These are phyloP conservation scores for Ericerus pela DNA, from an alignment of 1,140 invertebrate species.

Conservation along the genomic window DNA sequence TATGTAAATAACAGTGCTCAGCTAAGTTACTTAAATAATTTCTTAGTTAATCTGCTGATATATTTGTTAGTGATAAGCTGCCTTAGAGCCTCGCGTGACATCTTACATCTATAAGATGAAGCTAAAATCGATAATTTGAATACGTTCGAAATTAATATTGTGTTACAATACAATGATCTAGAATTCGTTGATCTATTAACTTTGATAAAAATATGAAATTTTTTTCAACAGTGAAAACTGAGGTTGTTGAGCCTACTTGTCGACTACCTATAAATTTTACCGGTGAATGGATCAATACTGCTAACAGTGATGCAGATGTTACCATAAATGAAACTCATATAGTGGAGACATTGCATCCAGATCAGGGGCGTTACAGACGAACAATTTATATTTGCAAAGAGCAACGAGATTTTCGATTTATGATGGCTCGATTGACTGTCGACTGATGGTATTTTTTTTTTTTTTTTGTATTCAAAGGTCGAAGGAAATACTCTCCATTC, in stretches of 20 bases:
- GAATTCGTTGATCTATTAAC: no score
- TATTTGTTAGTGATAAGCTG: no score
- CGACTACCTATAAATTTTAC: slow-evolving; percentile 82
- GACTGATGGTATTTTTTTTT: slow-evolving; percentile 74
- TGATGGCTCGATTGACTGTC: slow-evolving; percentile 90
- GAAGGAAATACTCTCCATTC: no score
- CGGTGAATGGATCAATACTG: slow-evolving; percentile 92
- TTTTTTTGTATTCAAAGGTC: no score
- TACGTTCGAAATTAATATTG: no score
- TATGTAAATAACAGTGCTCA: no score
- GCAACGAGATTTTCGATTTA: slow-evolving; percentile 58
- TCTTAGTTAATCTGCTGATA: no score
- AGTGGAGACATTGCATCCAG: slow-evolving; percentile 84
- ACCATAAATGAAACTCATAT: slow-evolving; percentile 92
- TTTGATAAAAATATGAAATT: slow-evolving; percentile 16
- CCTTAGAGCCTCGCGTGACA: no score
- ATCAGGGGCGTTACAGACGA: slow-evolving; percentile 67
- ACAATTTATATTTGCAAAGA: slow-evolving; percentile 92
- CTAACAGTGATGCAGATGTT: slow-evolving; percentile 87
- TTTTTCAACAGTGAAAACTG: slow-evolving; percentile 53
- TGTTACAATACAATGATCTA: no score
- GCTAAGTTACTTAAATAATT: no score
- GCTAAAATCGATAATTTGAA: no score
- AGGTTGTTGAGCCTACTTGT: slow-evolving; percentile 79
- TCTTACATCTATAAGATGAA: no score